These are phyloP conservation scores for Lanius collurio DNA, from an alignment of 2,113 vertebrate genomes.

Conservation along the genomic window DNA sequence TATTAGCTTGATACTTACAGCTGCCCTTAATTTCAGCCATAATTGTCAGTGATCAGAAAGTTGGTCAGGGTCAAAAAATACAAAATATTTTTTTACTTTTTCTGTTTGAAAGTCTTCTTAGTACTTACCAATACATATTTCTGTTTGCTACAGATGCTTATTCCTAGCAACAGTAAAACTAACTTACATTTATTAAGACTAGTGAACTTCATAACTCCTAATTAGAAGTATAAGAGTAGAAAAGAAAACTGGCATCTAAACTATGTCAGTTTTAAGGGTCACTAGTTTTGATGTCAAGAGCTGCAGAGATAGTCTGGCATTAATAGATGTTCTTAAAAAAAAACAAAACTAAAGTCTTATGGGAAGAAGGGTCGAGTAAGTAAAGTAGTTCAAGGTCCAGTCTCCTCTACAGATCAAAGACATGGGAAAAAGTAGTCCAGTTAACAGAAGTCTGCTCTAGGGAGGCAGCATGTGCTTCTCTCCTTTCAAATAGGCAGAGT, in stretches of 20 bases:
- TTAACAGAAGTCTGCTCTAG: background rate
- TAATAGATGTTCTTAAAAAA: background rate
- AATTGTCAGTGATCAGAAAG: background rate
- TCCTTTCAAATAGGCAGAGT: background rate
- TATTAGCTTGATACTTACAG: background rate
- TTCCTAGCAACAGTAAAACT: background rate
- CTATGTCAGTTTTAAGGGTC: background rate
- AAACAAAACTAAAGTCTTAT: background rate
- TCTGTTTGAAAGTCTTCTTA: background rate
- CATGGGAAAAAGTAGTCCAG: background rate
- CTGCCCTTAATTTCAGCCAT: background rate
- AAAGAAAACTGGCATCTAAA: background rate
- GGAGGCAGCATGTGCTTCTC: background rate
- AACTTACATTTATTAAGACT: background rate
- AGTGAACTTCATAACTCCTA: background rate
- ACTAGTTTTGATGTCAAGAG: background rate
- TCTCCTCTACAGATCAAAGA: background rate
- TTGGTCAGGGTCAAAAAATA: background rate
- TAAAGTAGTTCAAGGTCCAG: constrained; percentile 53
- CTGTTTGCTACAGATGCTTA: background rate
- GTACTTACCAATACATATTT: background rate
- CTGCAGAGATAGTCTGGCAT: background rate
- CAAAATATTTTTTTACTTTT: background rate
- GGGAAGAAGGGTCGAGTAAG: background rate
- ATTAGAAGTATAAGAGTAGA: background rate